phyloP scores from a whole-genome alignment of 1,140 invertebrate species.

The Euglossa dilemma region DNA sequence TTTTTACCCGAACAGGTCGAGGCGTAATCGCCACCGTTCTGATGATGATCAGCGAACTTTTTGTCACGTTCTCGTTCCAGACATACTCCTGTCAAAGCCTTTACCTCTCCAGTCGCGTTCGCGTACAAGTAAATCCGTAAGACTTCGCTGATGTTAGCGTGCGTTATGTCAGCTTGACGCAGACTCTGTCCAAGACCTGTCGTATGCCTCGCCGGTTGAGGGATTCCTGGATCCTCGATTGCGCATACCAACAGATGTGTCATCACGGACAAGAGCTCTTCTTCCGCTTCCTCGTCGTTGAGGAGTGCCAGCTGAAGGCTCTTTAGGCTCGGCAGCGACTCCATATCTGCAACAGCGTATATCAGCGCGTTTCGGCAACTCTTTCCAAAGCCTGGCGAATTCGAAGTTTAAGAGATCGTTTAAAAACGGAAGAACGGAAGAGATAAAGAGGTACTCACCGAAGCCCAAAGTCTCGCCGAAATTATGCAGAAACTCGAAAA shows the following conservation, averaged over 20 bases:
- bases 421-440: not conserved
- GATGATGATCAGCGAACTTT: constrained; percentile 90
- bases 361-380: not conserved
- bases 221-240: constrained; percentile 97
- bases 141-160: constrained; percentile 95
- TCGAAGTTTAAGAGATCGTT: too few species aligned
- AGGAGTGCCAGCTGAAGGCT: constrained; percentile 93
- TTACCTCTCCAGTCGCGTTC: constrained; percentile 92
- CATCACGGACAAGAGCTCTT: constrained; percentile 93
- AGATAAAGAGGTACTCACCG: constrained; percentile 83
- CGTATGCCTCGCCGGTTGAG: constrained; percentile 92
- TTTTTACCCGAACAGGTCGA: constrained; percentile 87
- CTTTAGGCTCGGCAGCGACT: constrained; percentile 92
- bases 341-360: constrained; percentile 86
- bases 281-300: constrained; percentile 92
- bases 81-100: constrained; percentile 89
- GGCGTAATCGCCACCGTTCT: constrained; percentile 86
- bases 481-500: constrained; percentile 97
- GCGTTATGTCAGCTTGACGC: constrained; percentile 95
- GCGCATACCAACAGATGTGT: constrained; percentile 95
- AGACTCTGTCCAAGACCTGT: constrained; percentile 95
- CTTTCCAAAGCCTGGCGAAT: too few species aligned
- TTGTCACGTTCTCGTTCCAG: constrained; percentile 90
- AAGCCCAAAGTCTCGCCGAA: constrained; percentile 97
- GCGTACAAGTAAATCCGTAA: constrained; percentile 94